Percentiles rank a stretch among this genome's conserved stretches.
phyloP scores from a whole-genome alignment of 2,797 vertebrate genomes.

The Cacajao melanocephalus region DNA sequence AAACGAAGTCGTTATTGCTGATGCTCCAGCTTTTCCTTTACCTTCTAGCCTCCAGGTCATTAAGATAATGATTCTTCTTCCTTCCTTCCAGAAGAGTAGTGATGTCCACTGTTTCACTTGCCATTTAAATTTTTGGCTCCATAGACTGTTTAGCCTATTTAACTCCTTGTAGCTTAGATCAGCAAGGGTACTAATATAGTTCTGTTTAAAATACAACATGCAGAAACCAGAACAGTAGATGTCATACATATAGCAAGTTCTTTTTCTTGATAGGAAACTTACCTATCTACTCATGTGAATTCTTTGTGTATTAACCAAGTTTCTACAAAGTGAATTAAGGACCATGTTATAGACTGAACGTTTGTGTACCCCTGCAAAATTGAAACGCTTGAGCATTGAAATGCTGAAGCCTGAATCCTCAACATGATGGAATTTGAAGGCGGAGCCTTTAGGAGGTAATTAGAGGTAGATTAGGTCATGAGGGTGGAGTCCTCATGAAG shows the following conservation, averaged over 20 bases:
- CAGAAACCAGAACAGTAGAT: neutral
- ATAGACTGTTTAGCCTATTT: conserved; percentile 31
- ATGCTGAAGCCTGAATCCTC: neutral
- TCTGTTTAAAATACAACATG: neutral
- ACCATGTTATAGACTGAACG: neutral
- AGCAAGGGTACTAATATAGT: neutral
- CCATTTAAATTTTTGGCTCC: conserved; percentile 24
- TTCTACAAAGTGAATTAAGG: neutral
- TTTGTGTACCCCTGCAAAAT: neutral
- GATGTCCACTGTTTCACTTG: conserved; percentile 3
- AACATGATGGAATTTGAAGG: neutral
- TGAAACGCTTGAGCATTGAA: neutral
- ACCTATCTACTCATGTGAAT: neutral
- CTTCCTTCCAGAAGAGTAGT: neutral
- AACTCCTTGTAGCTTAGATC: neutral
- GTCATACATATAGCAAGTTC: neutral
- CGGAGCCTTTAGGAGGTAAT: neutral
- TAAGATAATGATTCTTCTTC: conserved; percentile 15
- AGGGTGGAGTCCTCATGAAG: neutral
- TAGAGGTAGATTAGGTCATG: neutral
- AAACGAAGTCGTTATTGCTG: conserved; percentile 37
- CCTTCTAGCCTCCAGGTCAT: conserved; percentile 20
- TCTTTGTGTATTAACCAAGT: neutral
- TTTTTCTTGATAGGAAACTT: neutral
- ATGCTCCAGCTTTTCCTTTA: conserved; percentile 43